Evolutionary conservation across 1,140 invertebrate species (phyloP), one percentile per base, ranked within the genome.

Genomic region (Megalopta genalis): DNA sequence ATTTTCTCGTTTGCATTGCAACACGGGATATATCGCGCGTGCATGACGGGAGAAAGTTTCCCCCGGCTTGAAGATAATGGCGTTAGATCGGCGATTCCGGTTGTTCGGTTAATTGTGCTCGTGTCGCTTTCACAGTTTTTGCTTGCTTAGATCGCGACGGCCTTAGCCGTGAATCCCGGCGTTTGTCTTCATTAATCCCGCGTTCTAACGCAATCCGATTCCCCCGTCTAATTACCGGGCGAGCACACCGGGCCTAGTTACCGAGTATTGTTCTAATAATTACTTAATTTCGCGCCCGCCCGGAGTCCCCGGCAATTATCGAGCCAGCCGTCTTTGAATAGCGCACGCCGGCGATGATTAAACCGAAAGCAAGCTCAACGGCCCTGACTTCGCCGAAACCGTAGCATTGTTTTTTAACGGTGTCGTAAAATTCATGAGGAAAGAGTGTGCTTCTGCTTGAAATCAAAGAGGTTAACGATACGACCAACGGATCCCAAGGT

Each of bases 21-120:
- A 25, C 46, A n/a, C 21, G 21, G 32, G 16, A 14, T 27, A 52
- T 70, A 70, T 63, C 42, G 62, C 27, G 16, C 6, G 52, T 60
- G 25, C 4, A 18, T 18, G 46, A 10, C 5, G 23, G 25, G 66
- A 63, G 75, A 77, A 77, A 70, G 75, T 77, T 70, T 21, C 49
- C 42, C 42, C 23, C 27, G 14, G 6, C 21, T 0, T 3, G 21
- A 70, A 52, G 57, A 77, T 77, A 77, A 62, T 70, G 75, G n/a
- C 39, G 69, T 77, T 77, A 62, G 57, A 77, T 76, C 18, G 37
- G 18, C 37, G 39, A 76, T 77, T 77, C 57, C n/a, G 57, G 57
- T 49, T 70, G 49, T 52, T 49, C 42, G n/a, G 6, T 70, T 77
- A 77, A 77, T 70, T 63, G 67, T 62, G 62, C 49, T 18, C 25